Conservation (phyloP, 1,140 invertebrate species). For the Drosophila grimshawi region DNA sequence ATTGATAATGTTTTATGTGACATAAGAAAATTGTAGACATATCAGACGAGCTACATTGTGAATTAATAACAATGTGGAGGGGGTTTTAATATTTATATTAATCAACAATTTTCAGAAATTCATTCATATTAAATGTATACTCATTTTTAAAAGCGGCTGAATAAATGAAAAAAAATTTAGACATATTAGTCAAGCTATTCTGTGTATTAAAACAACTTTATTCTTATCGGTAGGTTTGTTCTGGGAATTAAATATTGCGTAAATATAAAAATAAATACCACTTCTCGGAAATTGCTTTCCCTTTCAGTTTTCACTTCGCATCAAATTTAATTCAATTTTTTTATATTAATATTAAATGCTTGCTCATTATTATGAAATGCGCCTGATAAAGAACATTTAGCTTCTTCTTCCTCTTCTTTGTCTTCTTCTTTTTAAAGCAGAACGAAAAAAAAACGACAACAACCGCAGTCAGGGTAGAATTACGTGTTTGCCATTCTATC, state of each 20-base stretch:
- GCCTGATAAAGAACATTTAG: neutral
- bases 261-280: neutral
- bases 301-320: neutral
- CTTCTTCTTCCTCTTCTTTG: neutral
- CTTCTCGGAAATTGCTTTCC: no score
- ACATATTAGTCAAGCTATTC: no score
- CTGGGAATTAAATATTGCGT: neutral
- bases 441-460: neutral
- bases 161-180: no score
- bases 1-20: neutral
- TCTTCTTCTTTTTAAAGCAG: neutral
- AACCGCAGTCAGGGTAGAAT: constrained; percentile 24
- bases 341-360: neutral
- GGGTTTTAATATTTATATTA: no score
- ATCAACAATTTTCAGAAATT: no score
- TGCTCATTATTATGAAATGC: no score
- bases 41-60: no score
- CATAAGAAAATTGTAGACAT: neutral
- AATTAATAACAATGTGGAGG: no score
- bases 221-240: neutral
- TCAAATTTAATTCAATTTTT: neutral
- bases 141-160: no score
- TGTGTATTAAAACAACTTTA: no score
- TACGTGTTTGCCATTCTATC: constrained; percentile 16
- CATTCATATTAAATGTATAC: no score